Evolutionary conservation across 2,113 vertebrate genomes (phyloP).

Genomic region (Artemisiospiza belli): DNA sequence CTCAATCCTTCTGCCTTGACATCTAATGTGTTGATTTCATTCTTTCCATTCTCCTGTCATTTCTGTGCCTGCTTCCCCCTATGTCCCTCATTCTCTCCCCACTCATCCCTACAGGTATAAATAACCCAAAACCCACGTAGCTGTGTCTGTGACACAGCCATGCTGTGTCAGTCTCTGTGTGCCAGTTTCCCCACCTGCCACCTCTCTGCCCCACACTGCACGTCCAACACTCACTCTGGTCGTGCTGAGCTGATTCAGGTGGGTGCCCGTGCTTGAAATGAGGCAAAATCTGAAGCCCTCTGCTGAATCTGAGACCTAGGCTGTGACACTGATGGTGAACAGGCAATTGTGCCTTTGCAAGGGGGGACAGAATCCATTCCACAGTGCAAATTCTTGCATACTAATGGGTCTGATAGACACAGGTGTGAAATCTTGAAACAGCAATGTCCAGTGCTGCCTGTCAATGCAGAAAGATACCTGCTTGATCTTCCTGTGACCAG

Average conservation of each 20-base stretch:
- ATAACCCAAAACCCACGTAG: neutral
- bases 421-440: neutral
- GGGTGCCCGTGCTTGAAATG: neutral
- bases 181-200: constrained; percentile 24
- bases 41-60: neutral
- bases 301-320: neutral
- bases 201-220: neutral
- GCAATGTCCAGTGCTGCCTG: neutral
- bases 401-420: neutral
- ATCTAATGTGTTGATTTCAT: neutral
- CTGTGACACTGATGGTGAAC: neutral
- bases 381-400: neutral
- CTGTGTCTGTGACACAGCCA: neutral
- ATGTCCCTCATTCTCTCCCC: neutral
- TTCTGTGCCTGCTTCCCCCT: neutral
- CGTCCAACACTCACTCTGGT: accelerated
- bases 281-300: neutral
- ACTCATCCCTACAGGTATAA: constrained; percentile 1
- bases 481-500: neutral
- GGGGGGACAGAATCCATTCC: neutral
- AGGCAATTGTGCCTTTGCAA: neutral
- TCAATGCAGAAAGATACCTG: neutral
- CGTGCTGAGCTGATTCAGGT: neutral
- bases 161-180: neutral
- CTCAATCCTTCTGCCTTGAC: neutral